A percentile compares a stretch with the other conserved stretches of the same genome.
Conservation (phyloP, 2,888 invertebrate species). For the Agapostemon virescens region DNA sequence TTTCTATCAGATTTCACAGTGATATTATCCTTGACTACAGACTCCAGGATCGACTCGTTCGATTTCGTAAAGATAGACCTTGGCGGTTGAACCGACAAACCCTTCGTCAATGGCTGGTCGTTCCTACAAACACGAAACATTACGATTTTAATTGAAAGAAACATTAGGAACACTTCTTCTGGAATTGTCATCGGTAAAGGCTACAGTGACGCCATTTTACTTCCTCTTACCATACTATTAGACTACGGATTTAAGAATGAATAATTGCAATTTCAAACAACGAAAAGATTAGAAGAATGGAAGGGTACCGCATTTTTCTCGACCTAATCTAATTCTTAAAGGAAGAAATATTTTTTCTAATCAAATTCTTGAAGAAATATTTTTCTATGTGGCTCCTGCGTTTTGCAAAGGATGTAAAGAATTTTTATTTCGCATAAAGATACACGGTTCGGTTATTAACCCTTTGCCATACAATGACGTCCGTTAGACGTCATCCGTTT, state of each 20-base stretch:
- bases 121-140: background rate
- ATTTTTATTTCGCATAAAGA: background rate
- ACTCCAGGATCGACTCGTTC: slow-evolving; percentile 12
- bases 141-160: background rate
- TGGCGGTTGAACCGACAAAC: slow-evolving; percentile 28
- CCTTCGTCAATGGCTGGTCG: slow-evolving; percentile 26
- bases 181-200: background rate
- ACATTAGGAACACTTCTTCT: background rate
- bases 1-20: background rate
- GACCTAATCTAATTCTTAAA: background rate
- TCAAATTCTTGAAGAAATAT: background rate
- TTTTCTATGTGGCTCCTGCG: background rate
- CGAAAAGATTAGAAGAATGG: background rate
- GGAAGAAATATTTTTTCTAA: background rate
- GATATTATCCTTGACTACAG: background rate
- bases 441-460: background rate
- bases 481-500: too few relatives aligned
- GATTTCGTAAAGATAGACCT: slow-evolving; percentile 8
- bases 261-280: background rate
- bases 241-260: background rate
- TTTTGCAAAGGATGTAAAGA: too few relatives aligned
- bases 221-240: background rate
- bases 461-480: too few relatives aligned
- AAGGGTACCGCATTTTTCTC: background rate
- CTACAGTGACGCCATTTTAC: background rate